Evolutionary conservation across 1,140 invertebrate genomes (phyloP).

Genomic region (Phenacoccus solenopsis): DNA sequence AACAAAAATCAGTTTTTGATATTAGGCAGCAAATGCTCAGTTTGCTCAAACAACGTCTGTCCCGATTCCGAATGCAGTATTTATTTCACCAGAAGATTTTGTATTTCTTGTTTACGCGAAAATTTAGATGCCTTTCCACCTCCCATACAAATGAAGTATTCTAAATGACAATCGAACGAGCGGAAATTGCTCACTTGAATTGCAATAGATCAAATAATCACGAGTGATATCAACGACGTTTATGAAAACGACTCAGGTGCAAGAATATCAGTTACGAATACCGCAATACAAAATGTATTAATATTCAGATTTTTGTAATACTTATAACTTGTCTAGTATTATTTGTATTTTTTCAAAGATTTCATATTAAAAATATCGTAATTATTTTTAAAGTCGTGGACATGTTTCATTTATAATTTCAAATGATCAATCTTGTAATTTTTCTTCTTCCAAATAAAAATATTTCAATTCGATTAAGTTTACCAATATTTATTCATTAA

Average conservation of each 20-base stretch:
- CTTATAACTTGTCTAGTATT: not conserved
- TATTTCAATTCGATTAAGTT: not conserved
- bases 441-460: not conserved
- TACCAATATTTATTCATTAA: too few relatives aligned
- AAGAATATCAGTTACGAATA: not conserved
- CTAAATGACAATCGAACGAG: not conserved
- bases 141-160: slow-evolving; percentile 18
- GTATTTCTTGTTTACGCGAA: slow-evolving; percentile 15
- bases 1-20: slow-evolving; percentile 19
- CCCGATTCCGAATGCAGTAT: slow-evolving; percentile 20
- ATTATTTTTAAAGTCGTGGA: too few relatives aligned
- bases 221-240: not conserved
- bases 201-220: too few relatives aligned
- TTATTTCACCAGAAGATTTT: slow-evolving; percentile 20
- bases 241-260: not conserved
- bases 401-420: not conserved
- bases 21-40: slow-evolving; percentile 18
- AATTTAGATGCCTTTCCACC: slow-evolving; percentile 16
- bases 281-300: not conserved
- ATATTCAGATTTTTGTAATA: not conserved
- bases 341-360: too few relatives aligned
- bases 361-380: too few relatives aligned
- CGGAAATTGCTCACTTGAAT: not conserved
- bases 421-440: not conserved
- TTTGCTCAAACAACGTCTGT: slow-evolving; percentile 20